Evolutionary conservation across 2,888 invertebrate species (phyloP).

Genomic region (Saturnia pavonia): DNA sequence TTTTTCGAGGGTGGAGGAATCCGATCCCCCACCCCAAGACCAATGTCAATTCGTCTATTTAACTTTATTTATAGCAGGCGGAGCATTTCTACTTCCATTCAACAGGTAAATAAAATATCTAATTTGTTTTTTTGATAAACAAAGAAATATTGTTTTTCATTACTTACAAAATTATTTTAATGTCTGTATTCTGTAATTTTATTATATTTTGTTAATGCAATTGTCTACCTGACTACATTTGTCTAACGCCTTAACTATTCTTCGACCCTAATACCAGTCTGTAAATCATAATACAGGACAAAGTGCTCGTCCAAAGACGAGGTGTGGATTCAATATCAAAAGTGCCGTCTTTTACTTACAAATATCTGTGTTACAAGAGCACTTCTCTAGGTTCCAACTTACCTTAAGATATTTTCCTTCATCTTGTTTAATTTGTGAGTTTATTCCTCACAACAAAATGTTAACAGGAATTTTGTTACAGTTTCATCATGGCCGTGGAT

Average conservation of each 20-base stretch:
- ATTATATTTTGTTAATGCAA: background rate
- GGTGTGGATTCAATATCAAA: background rate
- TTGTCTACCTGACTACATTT: too few relatives aligned
- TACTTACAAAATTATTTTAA: background rate
- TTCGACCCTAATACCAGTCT: background rate
- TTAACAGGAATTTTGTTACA: conserved; percentile 55
- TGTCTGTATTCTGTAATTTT: background rate
- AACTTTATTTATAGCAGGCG: conserved; percentile 91
- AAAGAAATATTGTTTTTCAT: background rate
- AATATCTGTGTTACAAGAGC: background rate
- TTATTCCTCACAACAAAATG: background rate
- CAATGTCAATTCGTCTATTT: conserved; percentile 87
- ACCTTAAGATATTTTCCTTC: background rate
- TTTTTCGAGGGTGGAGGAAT: conserved; percentile 54
- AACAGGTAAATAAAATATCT: conserved; percentile 85
- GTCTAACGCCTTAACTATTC: too few relatives aligned
- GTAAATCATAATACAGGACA: background rate
- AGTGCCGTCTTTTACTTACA: background rate
- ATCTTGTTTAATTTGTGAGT: background rate
- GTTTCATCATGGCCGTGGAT: conserved; percentile 96
- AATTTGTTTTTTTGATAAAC: background rate
- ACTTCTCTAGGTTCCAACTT: background rate
- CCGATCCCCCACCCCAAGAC: conserved; percentile 86
- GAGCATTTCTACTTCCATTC: conserved; percentile 94
- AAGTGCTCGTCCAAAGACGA: background rate